Percentiles rank a stretch among this genome's conserved stretches.
phyloP scores from a whole-genome alignment of 1,140 invertebrate genomes.

The Brachionus sp. region DNA sequence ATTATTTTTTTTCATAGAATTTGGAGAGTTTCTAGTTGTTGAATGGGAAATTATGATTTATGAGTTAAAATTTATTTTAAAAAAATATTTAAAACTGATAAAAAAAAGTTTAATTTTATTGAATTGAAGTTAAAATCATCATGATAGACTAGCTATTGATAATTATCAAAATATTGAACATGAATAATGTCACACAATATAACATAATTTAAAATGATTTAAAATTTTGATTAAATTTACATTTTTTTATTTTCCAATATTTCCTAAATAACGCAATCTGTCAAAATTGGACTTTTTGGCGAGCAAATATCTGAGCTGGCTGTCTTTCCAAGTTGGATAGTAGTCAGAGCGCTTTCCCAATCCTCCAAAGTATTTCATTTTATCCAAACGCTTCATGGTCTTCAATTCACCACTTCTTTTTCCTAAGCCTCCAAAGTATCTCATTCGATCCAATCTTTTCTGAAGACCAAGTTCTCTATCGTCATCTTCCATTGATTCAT shows the following conservation, averaged over 20 bases:
- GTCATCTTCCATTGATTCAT: neutral
- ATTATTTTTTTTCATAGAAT: no score
- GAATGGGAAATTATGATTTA: neutral
- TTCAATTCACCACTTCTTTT: conserved; percentile 10
- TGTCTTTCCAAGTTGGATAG: neutral
- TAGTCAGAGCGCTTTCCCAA: conserved; percentile 24
- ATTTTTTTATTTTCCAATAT: conserved; percentile 29
- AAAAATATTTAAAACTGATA: neutral
- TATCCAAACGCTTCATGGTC: conserved; percentile 18
- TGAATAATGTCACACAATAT: neutral
- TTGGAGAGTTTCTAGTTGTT: no score
- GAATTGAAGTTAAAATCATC: neutral
- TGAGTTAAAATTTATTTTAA: neutral
- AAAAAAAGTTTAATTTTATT: neutral
- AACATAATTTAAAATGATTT: neutral
- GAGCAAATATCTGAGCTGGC: neutral
- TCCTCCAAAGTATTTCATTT: conserved; percentile 44
- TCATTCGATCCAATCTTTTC: conserved; percentile 18
- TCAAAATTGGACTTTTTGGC: conserved; percentile 35
- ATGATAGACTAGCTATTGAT: neutral
- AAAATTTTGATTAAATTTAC: neutral
- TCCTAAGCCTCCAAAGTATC: conserved; percentile 27
- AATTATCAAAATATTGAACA: neutral
- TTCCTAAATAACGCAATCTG: conserved; percentile 15
- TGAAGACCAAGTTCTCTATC: neutral